Evolutionary conservation across 2,888 invertebrate genomes (phyloP).

Genomic region (Aporophyla lueneburgensis): DNA sequence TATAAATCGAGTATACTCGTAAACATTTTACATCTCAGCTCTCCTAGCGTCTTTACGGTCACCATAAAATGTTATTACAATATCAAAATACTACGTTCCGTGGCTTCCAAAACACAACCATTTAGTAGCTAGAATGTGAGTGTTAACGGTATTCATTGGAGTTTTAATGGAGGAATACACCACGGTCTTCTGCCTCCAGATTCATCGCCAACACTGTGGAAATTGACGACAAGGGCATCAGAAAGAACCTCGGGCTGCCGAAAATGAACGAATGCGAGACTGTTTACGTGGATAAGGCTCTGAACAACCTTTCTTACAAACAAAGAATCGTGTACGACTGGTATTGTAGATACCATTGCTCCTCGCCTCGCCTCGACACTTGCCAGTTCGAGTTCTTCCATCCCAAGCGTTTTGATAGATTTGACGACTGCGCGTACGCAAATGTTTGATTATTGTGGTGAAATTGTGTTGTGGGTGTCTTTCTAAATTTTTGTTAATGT

Average conservation of each 20-base stretch:
- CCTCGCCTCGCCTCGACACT: conserved; percentile 73
- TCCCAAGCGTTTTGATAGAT: conserved; percentile 67
- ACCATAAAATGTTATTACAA: conserved; percentile 64
- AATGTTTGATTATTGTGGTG: conserved; percentile 66
- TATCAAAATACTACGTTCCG: conserved; percentile 58
- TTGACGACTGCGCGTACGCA: conserved; percentile 84
- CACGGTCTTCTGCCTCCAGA: conserved; percentile 81
- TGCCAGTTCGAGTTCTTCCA: conserved; percentile 77
- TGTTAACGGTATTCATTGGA: conserved; percentile 40
- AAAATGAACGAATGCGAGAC: conserved; percentile 85
- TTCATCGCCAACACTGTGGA: conserved; percentile 84
- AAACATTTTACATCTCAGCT: conserved; percentile 56
- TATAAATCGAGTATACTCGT: conserved; percentile 45
- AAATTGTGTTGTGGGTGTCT: conserved; percentile 39
- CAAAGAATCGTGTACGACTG: conserved; percentile 76
- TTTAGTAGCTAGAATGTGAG: conserved; percentile 35
- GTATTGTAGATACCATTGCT: conserved; percentile 78
- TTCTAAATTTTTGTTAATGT: conserved; percentile 26
- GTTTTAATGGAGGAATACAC: conserved; percentile 65
- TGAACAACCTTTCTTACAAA: conserved; percentile 77
- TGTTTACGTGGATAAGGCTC: conserved; percentile 79
- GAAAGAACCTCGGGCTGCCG: conserved; percentile 87
- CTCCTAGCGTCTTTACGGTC: conserved; percentile 45
- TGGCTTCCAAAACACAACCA: conserved; percentile 48
- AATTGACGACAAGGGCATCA: conserved; percentile 86